Conservation (phyloP, 2,888 invertebrate species). For the Acrobasis repandana region DNA sequence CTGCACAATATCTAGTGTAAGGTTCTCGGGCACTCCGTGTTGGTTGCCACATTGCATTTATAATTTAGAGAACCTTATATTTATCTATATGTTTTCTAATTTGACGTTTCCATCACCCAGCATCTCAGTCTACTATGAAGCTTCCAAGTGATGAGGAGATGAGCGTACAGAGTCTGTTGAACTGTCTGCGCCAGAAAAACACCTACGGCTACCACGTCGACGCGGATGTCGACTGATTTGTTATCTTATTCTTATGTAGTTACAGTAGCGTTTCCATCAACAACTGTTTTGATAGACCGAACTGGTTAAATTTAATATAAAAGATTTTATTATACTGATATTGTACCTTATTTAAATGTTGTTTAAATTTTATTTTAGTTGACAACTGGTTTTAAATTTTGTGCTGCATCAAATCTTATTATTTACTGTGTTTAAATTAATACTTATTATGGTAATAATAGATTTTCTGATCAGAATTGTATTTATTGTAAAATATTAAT, state of each 20-base stretch:
- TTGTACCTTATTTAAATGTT: not conserved
- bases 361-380: not conserved
- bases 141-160: constrained; percentile 53
- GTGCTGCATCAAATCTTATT: no score
- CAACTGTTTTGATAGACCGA: not conserved
- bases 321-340: not conserved
- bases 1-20: no score
- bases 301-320: no score
- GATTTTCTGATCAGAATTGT: no score
- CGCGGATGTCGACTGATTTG: constrained; percentile 55
- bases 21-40: no score
- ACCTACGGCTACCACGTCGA: constrained; percentile 35
- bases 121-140: constrained; percentile 49
- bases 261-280: not conserved
- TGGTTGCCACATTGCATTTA: no score
- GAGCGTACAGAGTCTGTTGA: constrained; percentile 60
- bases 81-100: constrained; percentile 23
- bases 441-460: no score
- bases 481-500: no score
- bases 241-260: not conserved
- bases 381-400: not conserved
- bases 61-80: no score
- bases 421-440: no score
- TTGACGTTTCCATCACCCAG: constrained; percentile 45
- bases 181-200: constrained; percentile 53